Evolutionary conservation across 2,113 vertebrate species (phyloP), one percentile per base, ranked within the genome.

Genomic region (Falco punctatus): DNA sequence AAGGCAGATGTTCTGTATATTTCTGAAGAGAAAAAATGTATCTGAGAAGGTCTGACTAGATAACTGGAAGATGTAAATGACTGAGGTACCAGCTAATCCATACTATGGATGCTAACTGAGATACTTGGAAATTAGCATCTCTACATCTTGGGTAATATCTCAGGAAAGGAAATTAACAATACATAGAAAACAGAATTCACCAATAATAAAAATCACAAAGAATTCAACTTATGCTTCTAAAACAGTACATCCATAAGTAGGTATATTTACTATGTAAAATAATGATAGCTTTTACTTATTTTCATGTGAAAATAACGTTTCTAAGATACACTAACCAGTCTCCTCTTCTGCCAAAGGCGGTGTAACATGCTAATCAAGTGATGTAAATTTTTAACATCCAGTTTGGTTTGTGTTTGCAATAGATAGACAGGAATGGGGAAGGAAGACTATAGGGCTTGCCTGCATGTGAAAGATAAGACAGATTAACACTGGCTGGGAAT

Each of bases 401-500:
- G 27, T 27, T 32, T 49, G 11, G 35, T 95, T 46, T 80, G 28
- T 55, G 32, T 83, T 84, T 91, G 82, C 55, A 90, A 27, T n/a
- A 54, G 1, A 51, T 10, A 84, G 12, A 72, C 13, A 65, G 26
- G 48, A 88, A 69, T 17, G 28, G n/a, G 75, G 38, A 90, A 93
- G 51, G 11, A 80, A 82, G 73, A 72, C 59, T 48, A 70, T 54
- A 86, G 35, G 42, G 30, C 64, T 51, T 92, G 80, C 42, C 83
- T 91, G 83, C 69, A 88, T 78, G 81, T 88, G 75, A 78, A 92
- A 95, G 94, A 88, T 88, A 94, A 92, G 6, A 52, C 67, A 91
- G 92, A 88, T 94, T 90, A 95, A 90, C 62, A 58, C 7, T 73
- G 80, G 42, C 83, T 95, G 91, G 9, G 80, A 83, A 91, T 86